Evolutionary conservation across 2,888 invertebrate species (phyloP).

Genomic region (Heliconius charithonia): DNA sequence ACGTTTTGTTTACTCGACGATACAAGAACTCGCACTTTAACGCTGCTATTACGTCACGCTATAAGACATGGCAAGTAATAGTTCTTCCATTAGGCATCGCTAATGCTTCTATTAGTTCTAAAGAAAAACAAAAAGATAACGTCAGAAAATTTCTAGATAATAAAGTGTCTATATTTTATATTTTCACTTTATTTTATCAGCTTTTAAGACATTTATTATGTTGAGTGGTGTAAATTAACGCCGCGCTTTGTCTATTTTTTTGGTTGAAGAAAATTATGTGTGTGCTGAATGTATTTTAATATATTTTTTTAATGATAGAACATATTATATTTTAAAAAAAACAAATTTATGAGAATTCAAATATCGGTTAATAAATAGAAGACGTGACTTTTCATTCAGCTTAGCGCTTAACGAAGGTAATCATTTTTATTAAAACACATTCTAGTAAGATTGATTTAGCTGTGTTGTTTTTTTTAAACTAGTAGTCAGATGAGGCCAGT

Average conservation of each 20-base stretch:
- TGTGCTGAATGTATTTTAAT: no score
- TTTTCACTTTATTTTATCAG: not conserved
- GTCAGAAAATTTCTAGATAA: not conserved
- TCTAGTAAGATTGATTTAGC: no score
- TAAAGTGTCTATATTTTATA: not conserved
- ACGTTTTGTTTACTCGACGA: not conserved
- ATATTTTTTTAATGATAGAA: no score
- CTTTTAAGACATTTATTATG: no score
- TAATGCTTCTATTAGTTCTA: slow-evolving; percentile 1
- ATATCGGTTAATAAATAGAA: not conserved
- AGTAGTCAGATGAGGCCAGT: no score
- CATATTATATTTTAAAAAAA: no score
- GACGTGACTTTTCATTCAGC: not conserved
- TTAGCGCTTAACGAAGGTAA: not conserved
- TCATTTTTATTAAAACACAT: not conserved
- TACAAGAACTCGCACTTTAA: slow-evolving; percentile 7
- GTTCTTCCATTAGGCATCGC: slow-evolving; percentile 8
- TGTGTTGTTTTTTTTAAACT: no score
- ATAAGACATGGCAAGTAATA: not conserved
- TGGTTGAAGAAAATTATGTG: no score
- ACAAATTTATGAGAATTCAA: not conserved
- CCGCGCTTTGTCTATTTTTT: no score
- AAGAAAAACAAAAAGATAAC: not conserved
- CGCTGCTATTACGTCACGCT: slow-evolving; percentile 3
- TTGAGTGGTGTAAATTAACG: no score